A percentile compares a stretch with the other conserved stretches of the same genome.
Evolutionary conservation across 2,113 vertebrate genomes (phyloP).

Genomic region (Sclerurus mexicanus): DNA sequence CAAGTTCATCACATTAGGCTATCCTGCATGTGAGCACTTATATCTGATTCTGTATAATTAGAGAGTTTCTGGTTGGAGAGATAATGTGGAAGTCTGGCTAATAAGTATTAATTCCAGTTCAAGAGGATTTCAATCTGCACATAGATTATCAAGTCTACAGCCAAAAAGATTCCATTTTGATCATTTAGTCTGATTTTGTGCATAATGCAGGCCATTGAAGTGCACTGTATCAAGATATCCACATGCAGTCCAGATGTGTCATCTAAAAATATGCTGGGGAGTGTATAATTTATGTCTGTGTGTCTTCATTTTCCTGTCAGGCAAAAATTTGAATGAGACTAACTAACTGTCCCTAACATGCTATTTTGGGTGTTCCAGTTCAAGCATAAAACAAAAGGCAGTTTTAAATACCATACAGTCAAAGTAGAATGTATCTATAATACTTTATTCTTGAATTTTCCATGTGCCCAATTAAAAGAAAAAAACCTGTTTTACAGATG

Average conservation of each 20-base stretch:
- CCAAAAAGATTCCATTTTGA: background rate
- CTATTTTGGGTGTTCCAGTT: background rate
- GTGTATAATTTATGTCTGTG: background rate
- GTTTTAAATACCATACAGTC: background rate
- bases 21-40: background rate
- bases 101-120: constrained; percentile 2
- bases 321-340: background rate
- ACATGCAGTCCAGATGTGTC: background rate
- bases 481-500: background rate
- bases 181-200: background rate
- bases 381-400: background rate
- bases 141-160: background rate
- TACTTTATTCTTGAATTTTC: background rate
- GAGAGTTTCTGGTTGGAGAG: background rate
- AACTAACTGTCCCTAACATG: background rate
- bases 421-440: background rate
- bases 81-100: background rate
- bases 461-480: fast-evolving
- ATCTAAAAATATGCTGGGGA: background rate
- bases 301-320: background rate
- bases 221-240: background rate
- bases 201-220: background rate
- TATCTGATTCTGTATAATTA: background rate
- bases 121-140: background rate
- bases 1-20: background rate